Evolutionary conservation across 2,113 vertebrate species (phyloP), one percentile per base, ranked within the genome.

Genomic region (Trichomycterus rosablanca): DNA sequence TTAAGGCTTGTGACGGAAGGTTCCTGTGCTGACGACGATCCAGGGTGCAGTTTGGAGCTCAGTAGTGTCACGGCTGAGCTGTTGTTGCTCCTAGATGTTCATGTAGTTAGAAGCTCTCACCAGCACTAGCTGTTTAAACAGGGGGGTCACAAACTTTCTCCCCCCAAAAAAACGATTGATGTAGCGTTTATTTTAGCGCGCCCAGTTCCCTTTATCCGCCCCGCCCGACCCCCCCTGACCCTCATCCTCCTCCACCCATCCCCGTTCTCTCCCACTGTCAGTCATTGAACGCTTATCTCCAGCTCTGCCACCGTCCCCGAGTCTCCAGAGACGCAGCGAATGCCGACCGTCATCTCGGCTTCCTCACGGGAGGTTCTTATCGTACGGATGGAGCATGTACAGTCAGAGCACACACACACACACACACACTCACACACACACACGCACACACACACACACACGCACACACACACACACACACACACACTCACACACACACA

Each of bases 221-320:
- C 43, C 48, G 64, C 23, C 11, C 11, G 20, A 53, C 24, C 35
- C 51, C 26, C 22, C 54, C 34, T 14, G 48, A 19, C 40, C 43
- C 48, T 30, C 12, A 28, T 46, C 57, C 49, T 65, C n/a, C 50
- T 65, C 49, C 35, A 40, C 45, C 46, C 45, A 3, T 50, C 50
- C 24, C 50, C 24, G 2, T 2, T 60, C 66, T 64, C 40, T 35
- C n/a, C n/a, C 46, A 39, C 12, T 39, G 59, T 61, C 55, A 64
- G 53, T 39, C 40, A 22, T 22, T 24, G 34, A 52, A 42, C 28
- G 6, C 14, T 14, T 45, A 58, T 52, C 52, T 58, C 28, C 26
- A 56, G 15, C 67, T 7, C 19, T 39, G 26, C 67, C 26, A 15
- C 44, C 66, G 32, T 46, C 35, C 40, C 35, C 40, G 26, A 30